phyloP scores from a whole-genome alignment of 2,797 vertebrate species.

The Pyrocephalus nanus region DNA sequence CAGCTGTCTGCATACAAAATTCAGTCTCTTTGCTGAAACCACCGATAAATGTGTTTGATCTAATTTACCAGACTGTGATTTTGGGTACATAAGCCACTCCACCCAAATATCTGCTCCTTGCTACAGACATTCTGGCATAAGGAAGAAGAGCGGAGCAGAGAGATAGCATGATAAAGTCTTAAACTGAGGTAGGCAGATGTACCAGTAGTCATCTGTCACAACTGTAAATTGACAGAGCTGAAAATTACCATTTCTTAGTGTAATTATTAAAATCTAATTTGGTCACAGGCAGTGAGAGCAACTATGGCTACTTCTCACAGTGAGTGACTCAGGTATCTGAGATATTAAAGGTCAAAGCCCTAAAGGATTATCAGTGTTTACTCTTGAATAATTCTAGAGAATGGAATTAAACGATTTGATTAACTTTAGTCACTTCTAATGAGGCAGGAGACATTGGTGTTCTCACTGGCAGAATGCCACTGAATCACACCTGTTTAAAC shows the following conservation, averaged over 20 bases:
- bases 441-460: neutral
- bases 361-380: neutral
- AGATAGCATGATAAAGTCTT: neutral
- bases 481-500: neutral
- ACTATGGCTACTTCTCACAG: neutral
- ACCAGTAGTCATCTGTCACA: neutral
- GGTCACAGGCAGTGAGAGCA: neutral
- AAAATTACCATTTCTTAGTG: neutral
- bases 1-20: neutral
- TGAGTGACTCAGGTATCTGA: neutral
- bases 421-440: neutral
- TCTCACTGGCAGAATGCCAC: neutral
- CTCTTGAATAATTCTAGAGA: neutral
- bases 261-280: neutral
- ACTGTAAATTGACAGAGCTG: neutral
- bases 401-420: conserved; percentile 6
- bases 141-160: neutral
- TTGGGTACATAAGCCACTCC: neutral
- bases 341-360: neutral
- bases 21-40: neutral
- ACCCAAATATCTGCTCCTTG: neutral
- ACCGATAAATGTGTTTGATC: neutral
- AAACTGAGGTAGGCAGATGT: neutral
- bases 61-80: neutral
- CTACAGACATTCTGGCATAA: neutral